phyloP scores from a whole-genome alignment of 2,888 invertebrate genomes.

The Drosophila testacea region DNA sequence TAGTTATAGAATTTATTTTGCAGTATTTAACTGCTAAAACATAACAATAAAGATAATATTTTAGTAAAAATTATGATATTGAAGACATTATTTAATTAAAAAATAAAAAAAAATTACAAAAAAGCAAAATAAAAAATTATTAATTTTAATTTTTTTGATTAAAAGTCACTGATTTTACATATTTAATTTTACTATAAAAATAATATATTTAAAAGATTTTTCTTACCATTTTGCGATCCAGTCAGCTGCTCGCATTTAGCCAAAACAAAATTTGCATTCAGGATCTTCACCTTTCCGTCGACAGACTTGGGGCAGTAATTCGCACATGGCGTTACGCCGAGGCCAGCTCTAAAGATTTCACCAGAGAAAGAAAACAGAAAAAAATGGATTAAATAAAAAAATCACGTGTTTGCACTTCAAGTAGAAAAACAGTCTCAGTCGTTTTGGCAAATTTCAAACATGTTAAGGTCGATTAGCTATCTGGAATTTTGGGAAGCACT shows the following conservation, averaged over 20 bases:
- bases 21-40: too few species aligned
- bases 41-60: too few species aligned
- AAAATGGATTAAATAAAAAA: not conserved
- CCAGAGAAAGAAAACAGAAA: not conserved
- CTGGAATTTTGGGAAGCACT: slow-evolving; percentile 30
- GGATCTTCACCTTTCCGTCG: slow-evolving; percentile 34
- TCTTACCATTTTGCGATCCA: slow-evolving; percentile 86
- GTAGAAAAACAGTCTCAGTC: slow-evolving; percentile 7
- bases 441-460: not conserved
- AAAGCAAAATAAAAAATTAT: too few species aligned
- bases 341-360: slow-evolving; percentile 78
- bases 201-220: too few species aligned
- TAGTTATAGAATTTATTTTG: too few species aligned
- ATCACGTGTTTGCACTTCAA: slow-evolving; percentile 29
- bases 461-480: slow-evolving; percentile 16
- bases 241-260: slow-evolving; percentile 88
- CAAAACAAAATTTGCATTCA: slow-evolving; percentile 57
- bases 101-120: too few species aligned
- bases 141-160: too few species aligned
- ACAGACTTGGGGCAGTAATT: slow-evolving; percentile 70
- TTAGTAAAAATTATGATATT: too few species aligned
- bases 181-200: too few species aligned
- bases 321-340: slow-evolving; percentile 82
- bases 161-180: too few species aligned
- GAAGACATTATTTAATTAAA: too few species aligned